Evolutionary conservation across 2,113 vertebrate genomes (phyloP).

Genomic region (Argyrosomus japonicus): DNA sequence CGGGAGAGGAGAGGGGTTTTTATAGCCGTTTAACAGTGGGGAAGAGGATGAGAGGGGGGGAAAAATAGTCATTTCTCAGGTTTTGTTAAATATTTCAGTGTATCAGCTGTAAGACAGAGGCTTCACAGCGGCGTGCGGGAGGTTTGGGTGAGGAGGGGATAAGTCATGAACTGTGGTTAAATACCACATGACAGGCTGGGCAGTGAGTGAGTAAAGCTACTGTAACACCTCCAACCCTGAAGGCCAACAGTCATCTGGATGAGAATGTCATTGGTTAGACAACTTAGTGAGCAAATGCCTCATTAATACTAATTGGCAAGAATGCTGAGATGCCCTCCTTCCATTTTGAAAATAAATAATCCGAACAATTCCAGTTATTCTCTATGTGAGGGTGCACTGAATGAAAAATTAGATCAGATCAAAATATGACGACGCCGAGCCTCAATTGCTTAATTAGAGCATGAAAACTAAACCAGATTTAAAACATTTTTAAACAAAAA

Average conservation of each 20-base stretch:
- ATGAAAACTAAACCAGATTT: neutral
- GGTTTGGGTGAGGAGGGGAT: conserved; percentile 15
- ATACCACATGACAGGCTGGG: conserved; percentile 65
- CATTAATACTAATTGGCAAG: conserved; percentile 74
- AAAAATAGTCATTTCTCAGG: conserved; percentile 6
- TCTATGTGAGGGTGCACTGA: neutral
- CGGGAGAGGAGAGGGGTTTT: conserved; percentile 33
- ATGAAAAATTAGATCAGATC: neutral
- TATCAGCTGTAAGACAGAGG: neutral
- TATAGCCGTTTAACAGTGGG: conserved; percentile 1
- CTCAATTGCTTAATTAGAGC: neutral
- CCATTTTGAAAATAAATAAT: conserved; percentile 8
- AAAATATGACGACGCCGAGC: neutral
- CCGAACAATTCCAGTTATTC: neutral
- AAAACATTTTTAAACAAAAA: conserved; percentile 7
- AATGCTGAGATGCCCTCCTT: conserved; percentile 30
- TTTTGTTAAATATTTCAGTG: conserved; percentile 25
- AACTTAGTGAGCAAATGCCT: conserved; percentile 69
- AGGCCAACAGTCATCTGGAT: conserved; percentile 73
- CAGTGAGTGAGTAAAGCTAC: conserved; percentile 57
- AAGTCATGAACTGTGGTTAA: conserved; percentile 61
- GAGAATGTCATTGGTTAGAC: conserved; percentile 67
- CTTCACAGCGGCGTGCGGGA: conserved; percentile 10
- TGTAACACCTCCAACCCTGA: conserved; percentile 70
- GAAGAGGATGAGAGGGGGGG: neutral